Evolutionary conservation across 2,888 invertebrate species (phyloP), one percentile per base, ranked within the genome.

Genomic region (Disparrhopalites patrizii): DNA sequence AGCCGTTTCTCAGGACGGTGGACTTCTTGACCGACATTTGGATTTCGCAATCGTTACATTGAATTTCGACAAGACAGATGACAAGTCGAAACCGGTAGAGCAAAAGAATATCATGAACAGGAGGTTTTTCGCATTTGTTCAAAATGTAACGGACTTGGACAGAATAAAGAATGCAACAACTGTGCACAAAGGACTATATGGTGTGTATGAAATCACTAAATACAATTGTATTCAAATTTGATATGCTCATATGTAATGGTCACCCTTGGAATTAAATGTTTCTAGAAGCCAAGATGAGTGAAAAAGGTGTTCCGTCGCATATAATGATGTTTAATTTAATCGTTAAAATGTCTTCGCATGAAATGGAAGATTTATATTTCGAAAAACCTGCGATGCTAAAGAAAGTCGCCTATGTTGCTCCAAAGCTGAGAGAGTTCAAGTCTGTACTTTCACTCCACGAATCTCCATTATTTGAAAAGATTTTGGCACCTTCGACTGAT

Each of bases 361-460:
- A 61, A 13, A 18, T 10, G 7, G 15, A 50, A 10, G 10, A 10
- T 2, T 1, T 61, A 10, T n/a, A 33, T 13, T 3, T 10, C 3
- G 51, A 51, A 15, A 31, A 25, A 13, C 31, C 33, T 3, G 69
- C 30, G 1, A 15, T 43, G 5, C 13, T 72, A 0, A 38, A 60
- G 8, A 62, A 62, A 38, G 33, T 73, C 1, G 50, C 62, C 13
- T 69, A 68, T 51, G 67, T 72, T 1, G 54, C 36, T 30, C 58
- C 70, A n/a, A 72, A 70, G 65, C 27, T 72, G 5, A 30, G 73
- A 47, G 72, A 73, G 20, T 69, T 72, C 28, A 60, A 55, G 36
- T 63, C 63, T 0, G 27, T 73, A 3, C 43, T 66, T 10, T 15
- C 31, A 10, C 56, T 73, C 10, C 56, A 56, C 8, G 51, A 64